phyloP scores from a whole-genome alignment of 2,113 vertebrate genomes.

The rat (Rattus norvegicus) region DNA sequence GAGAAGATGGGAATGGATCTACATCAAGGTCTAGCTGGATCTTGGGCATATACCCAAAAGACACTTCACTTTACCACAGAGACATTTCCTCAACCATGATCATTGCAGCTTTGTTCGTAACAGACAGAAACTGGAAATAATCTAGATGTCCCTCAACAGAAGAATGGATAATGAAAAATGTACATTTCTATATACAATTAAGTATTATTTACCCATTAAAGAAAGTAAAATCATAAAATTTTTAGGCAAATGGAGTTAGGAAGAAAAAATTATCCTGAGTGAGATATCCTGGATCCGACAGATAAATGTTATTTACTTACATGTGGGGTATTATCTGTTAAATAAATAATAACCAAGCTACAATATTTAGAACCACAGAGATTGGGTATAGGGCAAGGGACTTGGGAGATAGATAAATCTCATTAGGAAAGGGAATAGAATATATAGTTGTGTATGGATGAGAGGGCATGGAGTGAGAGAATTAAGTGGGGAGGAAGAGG shows the following conservation, averaged over 20 bases:
- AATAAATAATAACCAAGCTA: not conserved
- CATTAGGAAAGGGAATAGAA: not conserved
- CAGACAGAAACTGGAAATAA: not conserved
- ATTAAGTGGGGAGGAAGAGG: not conserved
- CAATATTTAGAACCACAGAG: not conserved
- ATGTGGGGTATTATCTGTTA: not conserved
- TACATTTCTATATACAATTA: not conserved
- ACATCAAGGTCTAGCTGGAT: not conserved
- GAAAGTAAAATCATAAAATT: not conserved
- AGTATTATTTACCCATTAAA: not conserved
- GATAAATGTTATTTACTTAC: not conserved
- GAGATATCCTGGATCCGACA: not conserved
- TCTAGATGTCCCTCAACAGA: not conserved
- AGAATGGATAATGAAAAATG: not conserved
- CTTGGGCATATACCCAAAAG: not conserved
- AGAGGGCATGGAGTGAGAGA: not conserved
- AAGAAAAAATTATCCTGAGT: not conserved
- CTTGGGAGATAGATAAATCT: not conserved
- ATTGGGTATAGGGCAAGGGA: not conserved
- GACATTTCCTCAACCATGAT: not conserved
- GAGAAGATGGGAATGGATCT: not conserved
- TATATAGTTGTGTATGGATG: not conserved
- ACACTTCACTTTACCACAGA: not conserved
- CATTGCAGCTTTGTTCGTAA: not conserved
- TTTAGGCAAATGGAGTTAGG: not conserved